Conservation (phyloP, 2,797 vertebrate genomes). For the Gallinago nigripennis region DNA sequence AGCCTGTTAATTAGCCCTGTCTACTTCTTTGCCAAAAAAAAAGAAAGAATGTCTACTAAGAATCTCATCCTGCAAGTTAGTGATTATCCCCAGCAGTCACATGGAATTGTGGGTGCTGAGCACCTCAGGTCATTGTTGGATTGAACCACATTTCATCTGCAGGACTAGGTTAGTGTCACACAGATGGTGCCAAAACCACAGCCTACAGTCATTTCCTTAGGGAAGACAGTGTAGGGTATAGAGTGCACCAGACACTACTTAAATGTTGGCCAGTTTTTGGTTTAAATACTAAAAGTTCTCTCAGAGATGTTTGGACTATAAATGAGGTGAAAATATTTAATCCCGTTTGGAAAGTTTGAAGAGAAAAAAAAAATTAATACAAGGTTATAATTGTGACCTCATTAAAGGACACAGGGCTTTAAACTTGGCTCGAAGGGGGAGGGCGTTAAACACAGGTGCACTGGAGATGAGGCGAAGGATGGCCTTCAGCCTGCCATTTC, state of each 20-base stretch:
- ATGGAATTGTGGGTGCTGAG: neutral
- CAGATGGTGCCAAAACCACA: neutral
- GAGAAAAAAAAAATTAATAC: neutral
- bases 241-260: neutral
- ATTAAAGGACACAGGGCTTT: neutral
- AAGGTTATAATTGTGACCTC: neutral
- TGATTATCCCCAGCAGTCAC: neutral
- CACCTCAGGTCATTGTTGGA: neutral
- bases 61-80: neutral
- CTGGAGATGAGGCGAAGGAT: too few relatives aligned
- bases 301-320: neutral
- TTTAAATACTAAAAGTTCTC: neutral
- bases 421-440: too few relatives aligned
- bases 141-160: neutral
- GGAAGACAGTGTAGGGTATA: neutral
- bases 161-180: neutral
- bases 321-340: neutral
- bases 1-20: neutral
- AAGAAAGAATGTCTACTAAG: neutral
- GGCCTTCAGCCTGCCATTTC: too few relatives aligned
- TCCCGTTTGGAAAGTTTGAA: neutral
- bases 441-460: too few relatives aligned
- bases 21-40: neutral
- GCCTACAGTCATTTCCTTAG: neutral
- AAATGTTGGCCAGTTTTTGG: neutral